Evolutionary conservation across 2,888 invertebrate species (phyloP), one percentile per base, ranked within the genome.

Genomic region (Polyploca ridens): DNA sequence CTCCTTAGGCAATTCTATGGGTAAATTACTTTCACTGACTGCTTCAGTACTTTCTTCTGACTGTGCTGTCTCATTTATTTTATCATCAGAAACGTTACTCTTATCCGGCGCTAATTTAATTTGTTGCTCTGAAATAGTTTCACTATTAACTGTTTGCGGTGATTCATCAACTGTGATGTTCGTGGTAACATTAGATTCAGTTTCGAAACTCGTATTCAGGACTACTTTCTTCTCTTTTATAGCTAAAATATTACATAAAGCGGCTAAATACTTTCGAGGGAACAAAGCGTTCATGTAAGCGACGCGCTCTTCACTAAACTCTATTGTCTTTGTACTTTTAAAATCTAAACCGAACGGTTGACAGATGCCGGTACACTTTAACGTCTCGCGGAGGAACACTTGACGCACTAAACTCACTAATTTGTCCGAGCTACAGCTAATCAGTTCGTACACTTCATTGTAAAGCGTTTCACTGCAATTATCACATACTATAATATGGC

Each of bases 211-310:
- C 0, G 95, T 93, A 78, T 97, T 97, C 69, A 96, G 88, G 49
- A 95, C 95, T 16, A 96, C 95, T 87, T 96, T 96, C 75, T 95
- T 95, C 75, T 96, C 96, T 71, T 95, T 93, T 69, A 96, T 95
- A 49, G 96, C 96, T 66, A 97, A 84, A 46, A 96, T 94, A 87
- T 97, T 97, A 87, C 98, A 98, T 72, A 98, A 90, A 33, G 97
- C 97, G 27, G 96, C 96, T 72, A 97, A 90, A 85, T 97, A 96
- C 78, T 96, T 96, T 38, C 94, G 89, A 13, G 96, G 94, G 74
- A 97, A 95, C 73, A 96, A 93, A 74, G 95, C 94, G 54, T 96
- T 94, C 70, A 96, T 93, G 78, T 96, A 95, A 71, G 95, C 95
- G 69, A 91, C 93, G 62, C 94, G 90, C 71, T 92, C 90, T 63